These are phyloP conservation scores for Willisornis vidua DNA, from an alignment of 2,113 vertebrate genomes.

Conservation along the genomic window DNA sequence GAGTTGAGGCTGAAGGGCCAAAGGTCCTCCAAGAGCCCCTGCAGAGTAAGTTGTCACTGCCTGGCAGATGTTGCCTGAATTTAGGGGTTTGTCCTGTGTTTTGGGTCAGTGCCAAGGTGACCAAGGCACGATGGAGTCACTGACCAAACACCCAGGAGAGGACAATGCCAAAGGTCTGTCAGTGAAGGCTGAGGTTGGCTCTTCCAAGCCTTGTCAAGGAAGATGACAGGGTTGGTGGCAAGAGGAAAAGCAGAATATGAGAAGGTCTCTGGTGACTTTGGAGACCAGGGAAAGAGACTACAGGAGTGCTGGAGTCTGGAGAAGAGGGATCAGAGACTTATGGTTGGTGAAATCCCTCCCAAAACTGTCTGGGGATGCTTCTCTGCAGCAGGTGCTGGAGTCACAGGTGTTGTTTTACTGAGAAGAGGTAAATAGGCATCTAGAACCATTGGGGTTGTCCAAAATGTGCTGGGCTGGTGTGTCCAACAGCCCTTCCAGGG, in stretches of 20 bases:
- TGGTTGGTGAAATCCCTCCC: background rate
- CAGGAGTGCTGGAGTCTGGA: background rate
- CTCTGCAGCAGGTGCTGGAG: too few species aligned
- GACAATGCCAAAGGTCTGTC: background rate
- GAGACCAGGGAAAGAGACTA: background rate
- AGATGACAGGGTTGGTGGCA: background rate
- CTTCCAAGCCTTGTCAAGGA: background rate
- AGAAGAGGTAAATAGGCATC: background rate
- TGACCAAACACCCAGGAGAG: background rate
- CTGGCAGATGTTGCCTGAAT: background rate
- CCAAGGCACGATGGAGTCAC: rapidly evolving
- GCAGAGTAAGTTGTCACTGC: background rate
- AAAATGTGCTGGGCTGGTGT: rapidly evolving
- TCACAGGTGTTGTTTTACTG: too few species aligned
- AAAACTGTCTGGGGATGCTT: too few species aligned
- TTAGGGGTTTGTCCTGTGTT: rapidly evolving
- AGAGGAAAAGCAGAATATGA: background rate
- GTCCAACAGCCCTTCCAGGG: background rate
- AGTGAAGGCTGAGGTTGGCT: background rate
- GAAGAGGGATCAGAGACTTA: background rate
- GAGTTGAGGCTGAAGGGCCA: background rate
- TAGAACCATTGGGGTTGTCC: too few species aligned
- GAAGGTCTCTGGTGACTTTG: background rate
- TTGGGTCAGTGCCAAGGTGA: background rate
- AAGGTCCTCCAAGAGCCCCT: background rate